Conservation (phyloP, 1,140 invertebrate genomes). For the Bursaphelenchus mucronatus region DNA sequence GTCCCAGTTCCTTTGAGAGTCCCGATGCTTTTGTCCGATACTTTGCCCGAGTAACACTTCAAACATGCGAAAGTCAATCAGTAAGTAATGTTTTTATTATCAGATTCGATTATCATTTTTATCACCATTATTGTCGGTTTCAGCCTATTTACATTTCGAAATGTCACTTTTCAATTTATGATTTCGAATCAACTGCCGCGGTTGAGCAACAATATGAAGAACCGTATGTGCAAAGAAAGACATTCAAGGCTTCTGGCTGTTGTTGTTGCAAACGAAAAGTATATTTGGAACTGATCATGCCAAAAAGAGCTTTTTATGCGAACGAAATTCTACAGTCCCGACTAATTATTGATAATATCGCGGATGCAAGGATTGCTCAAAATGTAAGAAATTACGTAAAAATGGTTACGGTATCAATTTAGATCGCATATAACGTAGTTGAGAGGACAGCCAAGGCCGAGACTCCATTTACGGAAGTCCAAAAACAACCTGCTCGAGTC, state of each 20-base stretch:
- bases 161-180: slow-evolving; percentile 15
- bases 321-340: slow-evolving; percentile 8
- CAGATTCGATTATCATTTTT: too few relatives aligned
- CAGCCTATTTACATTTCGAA: slow-evolving; percentile 22
- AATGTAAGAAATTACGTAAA: slow-evolving; percentile 5
- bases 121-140: slow-evolving; percentile 24
- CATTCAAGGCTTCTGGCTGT: slow-evolving; percentile 3
- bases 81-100: slow-evolving; percentile 17
- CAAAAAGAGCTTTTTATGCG: slow-evolving; percentile 15
- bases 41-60: slow-evolving; percentile 41
- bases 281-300: slow-evolving; percentile 16
- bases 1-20: slow-evolving; percentile 46
- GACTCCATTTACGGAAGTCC: neutral
- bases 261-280: slow-evolving; percentile 22
- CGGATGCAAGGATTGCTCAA: slow-evolving; percentile 14
- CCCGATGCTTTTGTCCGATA: slow-evolving; percentile 48
- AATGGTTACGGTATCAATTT: neutral
- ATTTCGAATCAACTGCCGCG: slow-evolving; percentile 11
- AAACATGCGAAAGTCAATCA: slow-evolving; percentile 31
- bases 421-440: slow-evolving; percentile 13
- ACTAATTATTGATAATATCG: slow-evolving; percentile 8
- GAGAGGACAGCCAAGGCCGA: slow-evolving; percentile 11
- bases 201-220: slow-evolving; percentile 8
- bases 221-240: slow-evolving; percentile 1
- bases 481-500: slow-evolving; percentile 9